Percentiles rank a stretch among this genome's conserved stretches.
Conservation (phyloP, 2,113 vertebrate genomes). For the Corydoras maculifer region DNA sequence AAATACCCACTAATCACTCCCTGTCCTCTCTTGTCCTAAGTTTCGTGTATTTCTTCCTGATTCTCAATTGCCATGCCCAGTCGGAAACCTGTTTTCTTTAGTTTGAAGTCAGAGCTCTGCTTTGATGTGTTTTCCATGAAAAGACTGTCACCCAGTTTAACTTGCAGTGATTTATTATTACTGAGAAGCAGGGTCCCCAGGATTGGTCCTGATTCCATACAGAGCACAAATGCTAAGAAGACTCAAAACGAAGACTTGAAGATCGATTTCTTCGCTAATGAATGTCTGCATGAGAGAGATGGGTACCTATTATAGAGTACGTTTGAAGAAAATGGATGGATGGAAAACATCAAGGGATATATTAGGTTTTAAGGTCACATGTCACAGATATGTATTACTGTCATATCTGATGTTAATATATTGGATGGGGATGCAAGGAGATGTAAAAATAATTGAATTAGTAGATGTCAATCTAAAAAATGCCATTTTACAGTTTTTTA, state of each 20-base stretch:
- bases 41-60: slow-evolving; percentile 18
- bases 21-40: slow-evolving; percentile 28
- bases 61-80: slow-evolving; percentile 33
- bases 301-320: too few relatives aligned
- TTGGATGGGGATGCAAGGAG: too few relatives aligned
- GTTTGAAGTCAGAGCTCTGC: slow-evolving; percentile 41
- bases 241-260: background rate
- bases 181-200: slow-evolving; percentile 31
- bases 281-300: too few relatives aligned
- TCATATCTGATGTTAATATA: too few relatives aligned
- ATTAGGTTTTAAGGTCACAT: too few relatives aligned
- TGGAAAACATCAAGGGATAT: too few relatives aligned
- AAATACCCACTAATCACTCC: slow-evolving; percentile 31
- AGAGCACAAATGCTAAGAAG: slow-evolving; percentile 6
- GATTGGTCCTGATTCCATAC: slow-evolving; percentile 6
- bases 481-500: too few relatives aligned
- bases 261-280: too few relatives aligned
- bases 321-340: too few relatives aligned
- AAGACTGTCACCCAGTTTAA: slow-evolving; percentile 30
- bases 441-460: too few relatives aligned
- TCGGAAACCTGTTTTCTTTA: slow-evolving; percentile 47
- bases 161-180: slow-evolving; percentile 38
- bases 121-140: slow-evolving; percentile 52
- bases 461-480: too few relatives aligned
- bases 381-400: too few relatives aligned